Conservation (phyloP, 37 sponge, comb jelly and placozoan genomes). For the Diacarnus erythraeanus region DNA sequence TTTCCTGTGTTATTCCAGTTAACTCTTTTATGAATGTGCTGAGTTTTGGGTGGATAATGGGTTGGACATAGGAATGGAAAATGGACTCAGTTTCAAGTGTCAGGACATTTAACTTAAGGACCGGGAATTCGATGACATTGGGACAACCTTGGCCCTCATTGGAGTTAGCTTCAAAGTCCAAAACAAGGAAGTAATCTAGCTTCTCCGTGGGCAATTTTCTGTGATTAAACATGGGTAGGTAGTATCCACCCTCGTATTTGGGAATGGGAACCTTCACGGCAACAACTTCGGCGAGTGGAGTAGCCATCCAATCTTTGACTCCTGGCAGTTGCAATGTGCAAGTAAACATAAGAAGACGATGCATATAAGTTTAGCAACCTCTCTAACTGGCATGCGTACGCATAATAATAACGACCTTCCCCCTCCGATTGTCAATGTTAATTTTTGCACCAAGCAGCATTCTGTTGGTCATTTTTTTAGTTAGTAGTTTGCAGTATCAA, state of each 20-base stretch:
- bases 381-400: too few species aligned
- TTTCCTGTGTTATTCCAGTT: conserved; percentile 81
- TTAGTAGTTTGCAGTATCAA: too few species aligned
- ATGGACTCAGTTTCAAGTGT: conserved; percentile 65
- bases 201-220: not conserved
- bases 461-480: too few species aligned
- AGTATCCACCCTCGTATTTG: not conserved
- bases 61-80: conserved; percentile 86
- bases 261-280: not conserved
- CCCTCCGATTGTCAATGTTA: too few species aligned
- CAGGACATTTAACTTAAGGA: conserved; percentile 72
- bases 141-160: conserved; percentile 36
- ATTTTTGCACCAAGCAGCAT: too few species aligned
- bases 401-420: too few species aligned
- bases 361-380: too few species aligned
- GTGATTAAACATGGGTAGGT: conserved; percentile 3
- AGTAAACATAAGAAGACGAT: too few species aligned
- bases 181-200: conserved; percentile 66
- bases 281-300: too few species aligned
- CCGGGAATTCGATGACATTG: conserved; percentile 82
- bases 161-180: conserved; percentile 85
- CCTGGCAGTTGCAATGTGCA: too few species aligned
- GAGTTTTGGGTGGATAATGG: conserved; percentile 61
- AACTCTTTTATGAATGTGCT: conserved; percentile 72
- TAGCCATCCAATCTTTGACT: too few species aligned